Evolutionary conservation across 1,140 invertebrate genomes (phyloP).

Genomic region (Notospermus geniculatus): DNA sequence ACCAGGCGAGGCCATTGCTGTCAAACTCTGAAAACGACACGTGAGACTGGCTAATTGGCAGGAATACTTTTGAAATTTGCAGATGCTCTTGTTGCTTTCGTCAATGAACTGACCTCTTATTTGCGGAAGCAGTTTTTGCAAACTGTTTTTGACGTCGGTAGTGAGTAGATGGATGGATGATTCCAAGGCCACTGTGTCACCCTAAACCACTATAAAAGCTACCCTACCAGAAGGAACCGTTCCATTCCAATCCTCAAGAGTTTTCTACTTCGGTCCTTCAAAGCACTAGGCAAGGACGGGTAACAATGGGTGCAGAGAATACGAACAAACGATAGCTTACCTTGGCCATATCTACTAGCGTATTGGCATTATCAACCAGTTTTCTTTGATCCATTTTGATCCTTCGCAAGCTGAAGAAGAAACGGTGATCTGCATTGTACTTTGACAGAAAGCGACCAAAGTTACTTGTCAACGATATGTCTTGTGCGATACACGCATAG

Average conservation of each 20-base stretch:
- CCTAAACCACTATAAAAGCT: neutral
- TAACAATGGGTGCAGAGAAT: constrained; percentile 19
- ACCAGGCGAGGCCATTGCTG: too few species aligned
- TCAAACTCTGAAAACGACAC: too few species aligned
- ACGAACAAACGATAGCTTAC: too few species aligned
- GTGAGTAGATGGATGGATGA: neutral
- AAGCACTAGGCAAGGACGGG: constrained; percentile 4
- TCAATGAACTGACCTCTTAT: too few species aligned
- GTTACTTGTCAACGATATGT: too few species aligned
- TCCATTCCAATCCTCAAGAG: neutral
- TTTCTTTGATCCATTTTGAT: constrained; percentile 99
- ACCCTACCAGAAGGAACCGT: neutral
- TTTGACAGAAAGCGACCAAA: too few species aligned
- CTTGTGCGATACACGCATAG: too few species aligned
- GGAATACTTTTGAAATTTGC: too few species aligned
- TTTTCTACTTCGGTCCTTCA: neutral
- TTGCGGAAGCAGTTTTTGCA: too few species aligned
- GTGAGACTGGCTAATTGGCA: too few species aligned
- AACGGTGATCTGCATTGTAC: constrained; percentile 23
- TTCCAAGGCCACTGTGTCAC: neutral
- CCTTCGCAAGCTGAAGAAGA: constrained; percentile 83
- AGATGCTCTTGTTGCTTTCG: too few species aligned
- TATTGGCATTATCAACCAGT: constrained; percentile 98
- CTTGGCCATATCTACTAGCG: constrained; percentile 99
- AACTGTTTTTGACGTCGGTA: neutral